Conservation (phyloP, 1,140 invertebrate genomes). For the Oncopodura yosiiana region DNA sequence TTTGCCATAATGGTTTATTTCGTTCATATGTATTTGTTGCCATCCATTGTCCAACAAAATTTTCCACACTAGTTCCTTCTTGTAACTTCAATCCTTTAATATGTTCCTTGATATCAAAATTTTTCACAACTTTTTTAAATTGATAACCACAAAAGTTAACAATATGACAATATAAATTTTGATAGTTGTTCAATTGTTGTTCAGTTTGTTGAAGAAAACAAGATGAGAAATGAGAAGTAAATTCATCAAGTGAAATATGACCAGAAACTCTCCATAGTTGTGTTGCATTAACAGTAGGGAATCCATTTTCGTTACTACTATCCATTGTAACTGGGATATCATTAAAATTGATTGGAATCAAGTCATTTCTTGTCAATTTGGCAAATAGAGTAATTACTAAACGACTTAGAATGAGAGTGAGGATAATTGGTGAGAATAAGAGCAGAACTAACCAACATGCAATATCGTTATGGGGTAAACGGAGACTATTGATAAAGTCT, state of each 20-base stretch:
- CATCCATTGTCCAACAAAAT: slow-evolving; percentile 15
- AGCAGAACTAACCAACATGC: no score
- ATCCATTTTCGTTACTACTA: background rate
- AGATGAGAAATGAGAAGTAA: slow-evolving; percentile 5
- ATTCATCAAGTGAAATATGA: background rate
- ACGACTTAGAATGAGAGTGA: no score
- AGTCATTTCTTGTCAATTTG: background rate
- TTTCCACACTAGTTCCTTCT: slow-evolving; percentile 3
- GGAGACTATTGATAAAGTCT: no score
- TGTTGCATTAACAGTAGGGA: slow-evolving; percentile 1
- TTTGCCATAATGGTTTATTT: slow-evolving; percentile 11
- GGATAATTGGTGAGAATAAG: no score
- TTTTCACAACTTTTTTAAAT: slow-evolving; percentile 6
- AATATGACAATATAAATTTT: slow-evolving; percentile 16
- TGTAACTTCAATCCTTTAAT: slow-evolving; percentile 1
- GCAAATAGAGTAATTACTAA: background rate
- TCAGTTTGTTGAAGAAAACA: slow-evolving; percentile 4
- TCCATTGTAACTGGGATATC: slow-evolving; percentile 7
- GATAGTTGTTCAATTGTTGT: background rate
- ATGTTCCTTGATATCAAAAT: slow-evolving; percentile 7
- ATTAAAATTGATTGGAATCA: background rate
- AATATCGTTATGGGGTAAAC: no score
- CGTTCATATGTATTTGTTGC: slow-evolving; percentile 6
- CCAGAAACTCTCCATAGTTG: slow-evolving; percentile 15
- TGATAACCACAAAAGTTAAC: slow-evolving; percentile 6